Evolutionary conservation across 1,140 invertebrate genomes (phyloP), one percentile per base, ranked within the genome.

Genomic region (Adelges cooleyi): DNA sequence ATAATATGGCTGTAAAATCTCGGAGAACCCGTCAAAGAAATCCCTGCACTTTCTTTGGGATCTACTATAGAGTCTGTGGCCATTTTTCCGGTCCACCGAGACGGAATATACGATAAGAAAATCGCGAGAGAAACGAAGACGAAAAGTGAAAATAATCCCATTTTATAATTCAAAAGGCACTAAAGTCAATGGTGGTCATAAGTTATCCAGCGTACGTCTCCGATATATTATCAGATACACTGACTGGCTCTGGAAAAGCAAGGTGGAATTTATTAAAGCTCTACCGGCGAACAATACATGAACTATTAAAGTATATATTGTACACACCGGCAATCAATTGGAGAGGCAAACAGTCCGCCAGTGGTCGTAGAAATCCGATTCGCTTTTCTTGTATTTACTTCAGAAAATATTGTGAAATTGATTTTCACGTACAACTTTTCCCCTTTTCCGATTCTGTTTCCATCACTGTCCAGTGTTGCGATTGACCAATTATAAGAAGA

Each of bases 31-130:
- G 5, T 33, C 29, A 33, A 33, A 33, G 29, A 11, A 33, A 33
- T 33, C 11, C n/a, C 5, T 33, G 29, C 5, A 33, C 29, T 33
- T 46, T 46, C 23, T 17, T 4, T 20, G 3, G n/a, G 20, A 23
- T 59, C 38, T 27, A 59, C 42, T 42, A 13, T 44, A 42, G 20
- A 42, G 54, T 59, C 8, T 11, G 54, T 59, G 54, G 38, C 42
- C 54, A 59, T 59, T 59, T 59, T 59, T 59, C 38, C 54, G 54
- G 54, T 44, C 54, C 54, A 59, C 44, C 42, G 40, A 59, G 44
- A 59, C 8, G 54, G 54, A 59, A 59, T 59, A 44, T 2, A 44
- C 36, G 54, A 59, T 59, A 59, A 59, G 54, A 59, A 59, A 59
- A 59, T 40, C 27, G 11, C 29, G 22, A 40, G 27, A 4, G 23